Conservation (phyloP, 2,113 vertebrate species). For the Entelurus aequoreus region DNA sequence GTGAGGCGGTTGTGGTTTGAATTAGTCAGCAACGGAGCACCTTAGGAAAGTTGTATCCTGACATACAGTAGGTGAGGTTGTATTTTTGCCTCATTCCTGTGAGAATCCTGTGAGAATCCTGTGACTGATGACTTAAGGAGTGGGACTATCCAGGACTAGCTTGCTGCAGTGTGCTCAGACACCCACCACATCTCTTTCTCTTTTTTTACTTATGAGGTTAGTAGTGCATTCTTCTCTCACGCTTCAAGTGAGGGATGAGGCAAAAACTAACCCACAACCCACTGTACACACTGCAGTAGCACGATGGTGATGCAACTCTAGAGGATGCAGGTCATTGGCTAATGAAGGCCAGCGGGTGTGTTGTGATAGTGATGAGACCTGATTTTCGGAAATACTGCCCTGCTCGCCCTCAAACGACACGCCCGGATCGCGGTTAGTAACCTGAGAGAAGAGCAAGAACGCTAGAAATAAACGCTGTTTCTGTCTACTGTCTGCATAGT, state of each 20-base stretch:
- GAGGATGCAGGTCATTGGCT: conserved; percentile 63
- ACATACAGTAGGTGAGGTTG: conserved; percentile 27
- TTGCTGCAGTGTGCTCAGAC: too few species aligned
- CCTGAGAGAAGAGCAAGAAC: conserved; percentile 63
- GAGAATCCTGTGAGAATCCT: too few species aligned
- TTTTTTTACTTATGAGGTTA: too few species aligned
- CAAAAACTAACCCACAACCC: too few species aligned
- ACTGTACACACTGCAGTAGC: conserved; percentile 39
- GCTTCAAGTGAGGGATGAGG: too few species aligned
- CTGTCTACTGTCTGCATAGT: conserved; percentile 51
- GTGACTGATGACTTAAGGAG: too few species aligned
- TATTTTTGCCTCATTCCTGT: too few species aligned
- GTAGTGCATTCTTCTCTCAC: too few species aligned
- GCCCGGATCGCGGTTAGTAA: conserved; percentile 48
- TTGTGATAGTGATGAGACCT: conserved; percentile 61
- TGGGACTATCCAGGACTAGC: too few species aligned
- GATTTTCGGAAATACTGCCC: conserved; percentile 53
- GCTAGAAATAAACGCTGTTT: conserved; percentile 41
- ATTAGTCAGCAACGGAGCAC: conserved; percentile 55
- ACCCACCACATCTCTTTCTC: too few species aligned
- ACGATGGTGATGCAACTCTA: conserved; percentile 57
- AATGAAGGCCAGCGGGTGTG: conserved; percentile 46
- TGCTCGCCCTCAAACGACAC: conserved; percentile 25
- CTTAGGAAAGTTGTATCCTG: conserved; percentile 40
- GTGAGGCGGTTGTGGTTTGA: conserved; percentile 49